phyloP scores from a whole-genome alignment of 1,140 invertebrate species.

The Amyelois transitella region DNA sequence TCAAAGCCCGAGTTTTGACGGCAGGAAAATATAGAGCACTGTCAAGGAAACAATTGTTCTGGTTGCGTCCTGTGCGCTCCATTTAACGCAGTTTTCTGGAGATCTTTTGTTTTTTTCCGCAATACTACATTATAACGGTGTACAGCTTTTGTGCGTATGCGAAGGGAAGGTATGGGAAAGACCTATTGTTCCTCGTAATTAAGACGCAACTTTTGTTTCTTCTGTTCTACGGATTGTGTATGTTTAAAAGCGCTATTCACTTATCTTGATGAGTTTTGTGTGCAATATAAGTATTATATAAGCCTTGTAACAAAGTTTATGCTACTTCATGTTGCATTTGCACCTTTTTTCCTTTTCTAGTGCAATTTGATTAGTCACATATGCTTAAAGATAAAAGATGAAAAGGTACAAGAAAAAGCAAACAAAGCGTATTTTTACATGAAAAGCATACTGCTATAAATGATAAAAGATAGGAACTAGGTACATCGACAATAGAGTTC shows the following conservation, averaged over 20 bases:
- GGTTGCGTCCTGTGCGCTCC: constrained; percentile 21
- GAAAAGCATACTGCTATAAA: no score
- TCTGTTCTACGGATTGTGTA: not conserved
- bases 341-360: no score
- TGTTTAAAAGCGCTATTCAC: not conserved
- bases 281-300: no score
- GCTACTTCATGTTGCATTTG: no score
- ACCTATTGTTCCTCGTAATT: constrained; percentile 2
- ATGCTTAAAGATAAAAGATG: no score
- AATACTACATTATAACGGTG: constrained; percentile 19
- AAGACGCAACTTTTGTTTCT: constrained; percentile 4
- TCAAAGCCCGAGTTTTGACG: constrained; percentile 39
- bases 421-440: no score
- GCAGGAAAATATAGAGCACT: constrained; percentile 35
- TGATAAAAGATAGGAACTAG: no score
- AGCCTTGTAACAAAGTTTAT: no score
- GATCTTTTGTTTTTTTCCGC: constrained; percentile 26
- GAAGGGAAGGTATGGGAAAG: not conserved
- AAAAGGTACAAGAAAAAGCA: no score
- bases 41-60: constrained; percentile 36
- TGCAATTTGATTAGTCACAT: no score
- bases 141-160: constrained; percentile 3
- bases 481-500: no score
- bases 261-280: not conserved
- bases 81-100: constrained; percentile 29